Evolutionary conservation across 2,113 vertebrate genomes (phyloP).

Genomic region (Calonectris borealis): DNA sequence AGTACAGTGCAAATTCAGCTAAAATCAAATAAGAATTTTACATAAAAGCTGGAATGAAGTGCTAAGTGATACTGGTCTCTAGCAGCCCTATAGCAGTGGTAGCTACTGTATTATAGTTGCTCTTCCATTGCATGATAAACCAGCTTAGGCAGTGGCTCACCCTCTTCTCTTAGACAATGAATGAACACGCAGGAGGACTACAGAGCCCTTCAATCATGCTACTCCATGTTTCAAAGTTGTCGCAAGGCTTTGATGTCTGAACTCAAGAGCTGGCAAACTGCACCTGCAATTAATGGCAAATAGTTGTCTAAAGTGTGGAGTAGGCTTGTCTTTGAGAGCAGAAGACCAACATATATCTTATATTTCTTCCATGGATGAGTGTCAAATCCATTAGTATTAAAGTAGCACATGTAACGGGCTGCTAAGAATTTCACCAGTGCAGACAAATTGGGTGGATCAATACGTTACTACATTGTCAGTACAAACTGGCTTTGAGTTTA

Average conservation of each 20-base stretch:
- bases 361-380: not conserved
- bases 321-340: not conserved
- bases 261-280: not conserved
- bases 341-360: not conserved
- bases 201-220: not conserved
- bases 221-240: not conserved
- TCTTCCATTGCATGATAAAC: not conserved
- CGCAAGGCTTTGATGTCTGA: not conserved
- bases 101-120: not conserved
- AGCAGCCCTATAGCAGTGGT: not conserved
- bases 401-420: not conserved
- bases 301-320: not conserved
- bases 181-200: not conserved
- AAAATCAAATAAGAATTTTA: not conserved
- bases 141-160: not conserved
- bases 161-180: not conserved
- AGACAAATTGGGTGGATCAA: not conserved
- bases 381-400: conserved; percentile 1
- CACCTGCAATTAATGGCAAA: not conserved
- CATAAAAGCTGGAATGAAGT: not conserved
- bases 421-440: not conserved
- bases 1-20: not conserved
- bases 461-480: not conserved
- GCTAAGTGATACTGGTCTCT: not conserved
- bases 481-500: not conserved